Percentiles rank a stretch among this genome's conserved stretches.
Evolutionary conservation across 2,888 invertebrate genomes (phyloP).

Genomic region (Dryococelus australis): DNA sequence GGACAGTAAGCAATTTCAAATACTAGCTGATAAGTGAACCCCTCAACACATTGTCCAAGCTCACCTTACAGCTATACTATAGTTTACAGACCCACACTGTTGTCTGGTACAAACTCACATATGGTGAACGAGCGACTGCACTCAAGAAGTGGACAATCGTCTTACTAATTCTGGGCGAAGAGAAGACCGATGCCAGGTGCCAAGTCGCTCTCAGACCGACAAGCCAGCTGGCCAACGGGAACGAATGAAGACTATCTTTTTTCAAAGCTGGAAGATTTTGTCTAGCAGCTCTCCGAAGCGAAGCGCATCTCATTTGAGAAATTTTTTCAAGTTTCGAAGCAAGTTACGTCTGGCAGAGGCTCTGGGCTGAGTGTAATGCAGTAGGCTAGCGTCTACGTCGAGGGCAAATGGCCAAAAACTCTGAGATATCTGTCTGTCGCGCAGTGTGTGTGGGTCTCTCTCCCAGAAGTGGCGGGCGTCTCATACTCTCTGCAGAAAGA

Average conservation of each 20-base stretch:
- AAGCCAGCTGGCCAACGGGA: constrained; percentile 1
- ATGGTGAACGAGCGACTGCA: background rate
- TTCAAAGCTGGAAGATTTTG: background rate
- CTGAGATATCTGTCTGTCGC: background rate
- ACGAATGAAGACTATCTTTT: background rate
- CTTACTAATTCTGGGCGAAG: constrained; percentile 1
- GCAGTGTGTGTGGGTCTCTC: background rate
- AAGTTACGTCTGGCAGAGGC: constrained; percentile 2
- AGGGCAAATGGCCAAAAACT: background rate
- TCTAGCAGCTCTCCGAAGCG: constrained; percentile 16
- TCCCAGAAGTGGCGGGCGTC: constrained; percentile 19
- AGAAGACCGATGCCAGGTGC: constrained; percentile 7
- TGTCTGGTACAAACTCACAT: constrained; percentile 10
- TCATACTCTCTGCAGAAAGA: constrained; percentile 36
- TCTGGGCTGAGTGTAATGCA: constrained; percentile 1
- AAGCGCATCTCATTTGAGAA: background rate
- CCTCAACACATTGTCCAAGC: background rate
- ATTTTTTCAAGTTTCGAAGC: constrained; percentile 16
- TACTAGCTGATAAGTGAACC: background rate
- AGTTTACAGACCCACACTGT: constrained; percentile 6
- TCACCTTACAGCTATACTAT: background rate
- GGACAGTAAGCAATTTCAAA: too few species aligned
- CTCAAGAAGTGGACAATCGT: constrained; percentile 6
- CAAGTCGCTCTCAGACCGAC: constrained; percentile 8
- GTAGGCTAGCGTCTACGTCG: constrained; percentile 10